Evolutionary conservation across 2,113 vertebrate species (phyloP), one percentile per base, ranked within the genome.

Genomic region (Dipodomys spectabilis): DNA sequence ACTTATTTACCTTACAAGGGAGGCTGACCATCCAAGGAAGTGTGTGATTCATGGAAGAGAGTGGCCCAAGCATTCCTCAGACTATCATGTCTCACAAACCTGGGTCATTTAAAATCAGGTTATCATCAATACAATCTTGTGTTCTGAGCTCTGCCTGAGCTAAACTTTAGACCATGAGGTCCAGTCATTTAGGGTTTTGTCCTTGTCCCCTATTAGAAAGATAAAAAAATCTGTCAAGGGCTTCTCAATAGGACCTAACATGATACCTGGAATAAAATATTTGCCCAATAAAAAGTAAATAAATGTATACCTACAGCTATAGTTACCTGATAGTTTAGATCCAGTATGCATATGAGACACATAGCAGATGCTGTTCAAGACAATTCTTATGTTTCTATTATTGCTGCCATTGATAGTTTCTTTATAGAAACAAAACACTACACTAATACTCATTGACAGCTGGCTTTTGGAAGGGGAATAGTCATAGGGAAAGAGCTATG

Each of bases 391-490:
- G 25, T 6, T 77, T 25, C 25, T 71, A 60, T 71, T 74, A 86
- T 75, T 53, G 6, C 25, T 86, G 39, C 18, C 15, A 86, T 95
- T 87, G 60, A 10, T 89, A 62, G 53, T 57, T 86, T 94, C 91
- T 93, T 88, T 93, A 68, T 39, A 81, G 82, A 93, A 90, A 86
- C 30, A 89, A 80, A 71, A 85, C 64, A 83, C 49, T 91, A 16
- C 65, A 77, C 72, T 57, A 75, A 93, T 82, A 64, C 44, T 60
- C 67, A 88, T 86, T 82, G 73, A 91, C 7, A 45, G 60, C 49
- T 75, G 27, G 68, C 28, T 82, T 75, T 82, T 72, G 12, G 69
- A 91, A 73, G 6, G 9, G 6, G 20, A 15, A 57, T 45, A 10
- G 72, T 62, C 30, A 60, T 11, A 27, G 44, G 7, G 62, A 92